Evolutionary conservation across 2,888 invertebrate genomes (phyloP).

Genomic region (Oscheius sp.): DNA sequence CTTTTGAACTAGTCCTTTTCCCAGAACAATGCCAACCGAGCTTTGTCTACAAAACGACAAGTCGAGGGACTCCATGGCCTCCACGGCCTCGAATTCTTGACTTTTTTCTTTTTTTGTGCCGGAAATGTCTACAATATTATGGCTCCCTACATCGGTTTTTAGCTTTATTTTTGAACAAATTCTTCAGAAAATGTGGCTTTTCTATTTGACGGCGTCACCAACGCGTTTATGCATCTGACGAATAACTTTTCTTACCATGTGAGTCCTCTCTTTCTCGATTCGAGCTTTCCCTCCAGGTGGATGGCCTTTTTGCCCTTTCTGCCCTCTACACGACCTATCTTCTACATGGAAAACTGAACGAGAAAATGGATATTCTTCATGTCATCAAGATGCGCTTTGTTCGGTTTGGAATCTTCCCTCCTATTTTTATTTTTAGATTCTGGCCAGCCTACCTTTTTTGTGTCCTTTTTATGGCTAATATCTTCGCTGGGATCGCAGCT

Average conservation of each 20-base stretch:
- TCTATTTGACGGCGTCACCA: constrained; percentile 56
- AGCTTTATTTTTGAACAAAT: neutral
- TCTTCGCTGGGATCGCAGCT: constrained; percentile 59
- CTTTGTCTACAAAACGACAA: constrained; percentile 42
- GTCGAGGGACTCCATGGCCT: constrained; percentile 45
- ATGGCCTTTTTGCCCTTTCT: constrained; percentile 62
- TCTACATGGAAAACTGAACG: constrained; percentile 38
- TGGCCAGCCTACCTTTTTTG: constrained; percentile 65
- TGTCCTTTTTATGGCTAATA: constrained; percentile 57
- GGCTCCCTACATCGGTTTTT: constrained; percentile 66
- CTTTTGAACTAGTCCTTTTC: constrained; percentile 12
- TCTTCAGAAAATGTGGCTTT: constrained; percentile 65
- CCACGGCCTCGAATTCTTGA: constrained; percentile 49
- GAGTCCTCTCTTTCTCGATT: too few species aligned
- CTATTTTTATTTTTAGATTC: constrained; percentile 46
- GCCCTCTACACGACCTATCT: constrained; percentile 59
- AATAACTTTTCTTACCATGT: constrained; percentile 61
- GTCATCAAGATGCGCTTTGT: constrained; percentile 38
- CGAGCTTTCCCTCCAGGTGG: constrained; percentile 32
- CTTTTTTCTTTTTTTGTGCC: constrained; percentile 50
- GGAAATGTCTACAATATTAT: constrained; percentile 65
- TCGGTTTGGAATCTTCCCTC: constrained; percentile 29
- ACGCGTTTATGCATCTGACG: constrained; percentile 55
- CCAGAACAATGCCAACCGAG: constrained; percentile 40
- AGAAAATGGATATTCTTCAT: constrained; percentile 25